These are phyloP conservation scores for Microplitis mediator DNA, from an alignment of 1,140 invertebrate species.

Conservation along the genomic window DNA sequence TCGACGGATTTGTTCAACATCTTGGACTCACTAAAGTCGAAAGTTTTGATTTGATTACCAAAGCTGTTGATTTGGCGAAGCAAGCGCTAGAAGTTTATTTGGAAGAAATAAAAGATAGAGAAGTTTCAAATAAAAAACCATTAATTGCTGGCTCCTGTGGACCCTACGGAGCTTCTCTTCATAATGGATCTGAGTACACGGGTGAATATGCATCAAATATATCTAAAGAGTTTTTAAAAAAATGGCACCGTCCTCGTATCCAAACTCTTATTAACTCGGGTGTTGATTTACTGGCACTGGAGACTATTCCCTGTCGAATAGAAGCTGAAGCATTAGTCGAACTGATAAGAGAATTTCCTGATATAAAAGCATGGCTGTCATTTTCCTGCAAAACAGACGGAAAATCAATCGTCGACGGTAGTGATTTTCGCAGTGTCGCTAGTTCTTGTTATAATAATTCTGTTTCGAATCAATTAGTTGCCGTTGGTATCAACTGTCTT, in stretches of 20 bases:
- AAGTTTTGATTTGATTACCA: constrained; percentile 73
- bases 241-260: constrained; percentile 83
- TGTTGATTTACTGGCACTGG: constrained; percentile 83
- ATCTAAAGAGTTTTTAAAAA: constrained; percentile 69
- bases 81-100: constrained; percentile 67
- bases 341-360: constrained; percentile 75
- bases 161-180: constrained; percentile 86
- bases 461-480: constrained; percentile 71
- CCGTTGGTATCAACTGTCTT: constrained; percentile 88
- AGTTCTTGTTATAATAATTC: constrained; percentile 68
- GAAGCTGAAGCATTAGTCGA: constrained; percentile 84
- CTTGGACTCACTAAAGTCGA: constrained; percentile 69
- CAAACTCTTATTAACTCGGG: constrained; percentile 76
- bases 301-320: constrained; percentile 83
- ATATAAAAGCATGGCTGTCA: constrained; percentile 79
- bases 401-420: constrained; percentile 73
- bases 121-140: constrained; percentile 55
- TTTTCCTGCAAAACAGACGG: constrained; percentile 80
- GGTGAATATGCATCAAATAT: constrained; percentile 81
- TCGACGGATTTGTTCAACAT: constrained; percentile 78
- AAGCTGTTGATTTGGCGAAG: constrained; percentile 74
- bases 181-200: constrained; percentile 91
- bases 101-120: constrained; percentile 57
- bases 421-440: constrained; percentile 70
- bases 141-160: constrained; percentile 86